A percentile compares a stretch with the other conserved stretches of the same genome.
Conservation (phyloP, 2,113 vertebrate genomes). For the Epinephelus lanceolatus region DNA sequence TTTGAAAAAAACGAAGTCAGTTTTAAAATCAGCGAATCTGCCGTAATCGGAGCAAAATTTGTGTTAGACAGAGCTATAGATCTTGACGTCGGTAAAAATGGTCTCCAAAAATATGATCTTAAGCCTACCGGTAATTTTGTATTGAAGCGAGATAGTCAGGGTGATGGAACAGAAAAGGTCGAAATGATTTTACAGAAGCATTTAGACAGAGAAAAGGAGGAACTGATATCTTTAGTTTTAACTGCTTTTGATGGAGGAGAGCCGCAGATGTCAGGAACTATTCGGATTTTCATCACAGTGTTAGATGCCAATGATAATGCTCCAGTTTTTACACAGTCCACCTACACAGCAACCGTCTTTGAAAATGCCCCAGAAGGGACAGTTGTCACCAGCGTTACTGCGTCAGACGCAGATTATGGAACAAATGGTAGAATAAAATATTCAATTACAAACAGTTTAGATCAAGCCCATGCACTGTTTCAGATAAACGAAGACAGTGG, state of each 20-base stretch:
- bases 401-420: constrained; percentile 80
- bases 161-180: constrained; percentile 56
- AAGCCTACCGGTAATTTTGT: constrained; percentile 75
- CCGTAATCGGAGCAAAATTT: constrained; percentile 60
- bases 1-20: no score
- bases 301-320: constrained; percentile 74
- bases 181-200: constrained; percentile 72
- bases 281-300: constrained; percentile 58
- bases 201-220: constrained; percentile 72
- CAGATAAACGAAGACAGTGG: constrained; percentile 72
- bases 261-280: constrained; percentile 62
- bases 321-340: constrained; percentile 74
- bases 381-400: constrained; percentile 61
- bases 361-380: constrained; percentile 75
- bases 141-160: constrained; percentile 53
- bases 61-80: constrained; percentile 83
- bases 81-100: constrained; percentile 83
- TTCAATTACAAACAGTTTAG: constrained; percentile 73
- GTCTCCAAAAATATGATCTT: constrained; percentile 83
- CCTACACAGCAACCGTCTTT: constrained; percentile 77
- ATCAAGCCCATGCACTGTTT: constrained; percentile 71
- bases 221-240: constrained; percentile 53
- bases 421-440: constrained; percentile 78
- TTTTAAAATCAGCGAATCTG: constrained; percentile 66
- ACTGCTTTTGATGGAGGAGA: constrained; percentile 66